These are phyloP conservation scores for Gonioctena quinquepunctata DNA, from an alignment of 1,140 invertebrate genomes.

Conservation along the genomic window DNA sequence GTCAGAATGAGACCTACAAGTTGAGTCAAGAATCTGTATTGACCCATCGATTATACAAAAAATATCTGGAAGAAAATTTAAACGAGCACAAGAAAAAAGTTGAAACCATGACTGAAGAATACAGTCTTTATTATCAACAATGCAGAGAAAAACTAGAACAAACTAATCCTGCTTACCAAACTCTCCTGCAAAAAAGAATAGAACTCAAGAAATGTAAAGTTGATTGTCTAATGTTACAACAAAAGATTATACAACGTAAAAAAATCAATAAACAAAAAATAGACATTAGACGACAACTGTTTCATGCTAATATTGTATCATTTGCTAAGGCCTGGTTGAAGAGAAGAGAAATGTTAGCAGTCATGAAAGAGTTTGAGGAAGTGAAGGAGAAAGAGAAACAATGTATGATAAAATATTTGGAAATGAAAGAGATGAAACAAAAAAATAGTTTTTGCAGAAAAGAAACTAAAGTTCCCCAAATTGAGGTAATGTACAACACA, in stretches of 20 bases:
- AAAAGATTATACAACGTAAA: background rate
- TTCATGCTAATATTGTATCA: background rate
- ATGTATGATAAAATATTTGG: background rate
- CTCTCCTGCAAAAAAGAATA: background rate
- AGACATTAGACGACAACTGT: background rate
- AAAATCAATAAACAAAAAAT: background rate
- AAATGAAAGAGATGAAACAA: constrained; percentile 1
- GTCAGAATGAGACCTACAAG: background rate
- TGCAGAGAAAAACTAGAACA: background rate
- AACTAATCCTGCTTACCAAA: constrained; percentile 11
- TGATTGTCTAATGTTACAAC: background rate
- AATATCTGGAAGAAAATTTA: background rate
- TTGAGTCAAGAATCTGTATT: constrained; percentile 2
- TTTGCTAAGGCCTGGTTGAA: constrained; percentile 8
- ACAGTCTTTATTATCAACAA: background rate
- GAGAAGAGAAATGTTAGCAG: background rate
- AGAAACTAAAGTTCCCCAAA: background rate
- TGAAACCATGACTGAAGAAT: background rate
- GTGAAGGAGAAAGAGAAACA: background rate
- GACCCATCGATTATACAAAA: background rate
- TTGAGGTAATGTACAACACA: background rate
- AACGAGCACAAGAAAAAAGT: background rate
- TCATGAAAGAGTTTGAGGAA: background rate
- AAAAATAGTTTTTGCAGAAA: background rate
- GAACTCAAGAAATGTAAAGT: background rate